Percentiles rank a stretch among this genome's conserved stretches.
Evolutionary conservation across 1,140 invertebrate species (phyloP).

Genomic region (Drosophila pallidifrons): DNA sequence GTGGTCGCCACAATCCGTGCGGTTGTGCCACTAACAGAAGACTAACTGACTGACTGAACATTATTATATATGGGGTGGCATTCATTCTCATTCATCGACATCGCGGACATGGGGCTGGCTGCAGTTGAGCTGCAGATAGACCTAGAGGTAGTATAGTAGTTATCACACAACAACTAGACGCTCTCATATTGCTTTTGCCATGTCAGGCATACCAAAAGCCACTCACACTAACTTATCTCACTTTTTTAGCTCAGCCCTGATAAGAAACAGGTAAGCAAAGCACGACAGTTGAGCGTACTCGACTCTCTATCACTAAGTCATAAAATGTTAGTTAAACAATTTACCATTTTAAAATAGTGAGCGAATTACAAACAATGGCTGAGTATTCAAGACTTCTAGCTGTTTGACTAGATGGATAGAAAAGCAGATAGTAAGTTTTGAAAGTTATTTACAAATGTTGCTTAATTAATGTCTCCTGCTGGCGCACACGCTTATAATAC

Average conservation of each 20-base stretch:
- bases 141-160: constrained; percentile 18
- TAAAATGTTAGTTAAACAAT: too few species aligned
- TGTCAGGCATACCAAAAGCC: constrained; percentile 3
- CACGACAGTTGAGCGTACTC: too few species aligned
- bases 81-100: background rate
- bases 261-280: background rate
- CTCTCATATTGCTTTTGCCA: constrained; percentile 15
- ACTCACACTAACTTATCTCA: background rate
- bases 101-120: background rate
- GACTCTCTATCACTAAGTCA: too few species aligned
- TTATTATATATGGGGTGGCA: background rate
- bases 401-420: too few species aligned
- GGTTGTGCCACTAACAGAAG: constrained; percentile 54
- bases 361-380: too few species aligned
- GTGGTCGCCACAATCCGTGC: constrained; percentile 26
- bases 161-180: constrained; percentile 24
- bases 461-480: too few species aligned
- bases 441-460: too few species aligned
- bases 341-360: too few species aligned
- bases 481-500: too few species aligned
- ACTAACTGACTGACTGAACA: constrained; percentile 57
- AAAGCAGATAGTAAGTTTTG: too few species aligned
- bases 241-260: background rate
- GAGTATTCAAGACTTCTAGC: too few species aligned
- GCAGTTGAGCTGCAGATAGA: constrained; percentile 19